Percentiles rank a stretch among this genome's conserved stretches.
Conservation (phyloP, 2,888 invertebrate species). For the Erannis defoliaria region DNA sequence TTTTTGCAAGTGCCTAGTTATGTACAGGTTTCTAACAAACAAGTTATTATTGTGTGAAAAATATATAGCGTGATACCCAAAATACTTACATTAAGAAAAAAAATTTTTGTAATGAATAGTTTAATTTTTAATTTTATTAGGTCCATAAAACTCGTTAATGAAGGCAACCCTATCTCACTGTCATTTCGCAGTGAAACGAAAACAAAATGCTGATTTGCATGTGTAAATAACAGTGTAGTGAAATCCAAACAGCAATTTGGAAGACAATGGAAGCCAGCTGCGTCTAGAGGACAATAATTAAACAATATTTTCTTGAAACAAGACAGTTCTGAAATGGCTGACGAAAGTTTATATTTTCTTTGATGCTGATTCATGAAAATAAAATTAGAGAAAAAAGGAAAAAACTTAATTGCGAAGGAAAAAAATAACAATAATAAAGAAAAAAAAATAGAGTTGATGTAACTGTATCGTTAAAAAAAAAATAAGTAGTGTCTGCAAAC, state of each 20-base stretch:
- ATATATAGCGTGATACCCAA: too few species aligned
- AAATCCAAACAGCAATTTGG: constrained; percentile 83
- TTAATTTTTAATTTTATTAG: too few species aligned
- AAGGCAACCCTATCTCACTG: constrained; percentile 50
- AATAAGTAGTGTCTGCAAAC: too few species aligned
- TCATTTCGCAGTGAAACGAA: constrained; percentile 57
- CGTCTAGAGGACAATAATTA: constrained; percentile 70
- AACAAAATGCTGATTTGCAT: constrained; percentile 85
- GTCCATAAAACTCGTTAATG: background rate
- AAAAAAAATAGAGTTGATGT: background rate
- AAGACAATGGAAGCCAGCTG: constrained; percentile 80
- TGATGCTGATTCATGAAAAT: constrained; percentile 10
- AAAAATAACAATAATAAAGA: background rate
- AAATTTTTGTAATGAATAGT: background rate
- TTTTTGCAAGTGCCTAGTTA: too few species aligned
- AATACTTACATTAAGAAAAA: background rate
- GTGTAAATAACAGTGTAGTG: constrained; percentile 83
- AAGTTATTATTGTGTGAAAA: too few species aligned
- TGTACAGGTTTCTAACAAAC: too few species aligned
- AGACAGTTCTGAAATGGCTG: constrained; percentile 53
- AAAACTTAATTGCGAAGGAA: background rate
- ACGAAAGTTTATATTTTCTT: constrained; percentile 38
- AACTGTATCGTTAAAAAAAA: too few species aligned
- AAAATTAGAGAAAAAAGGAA: background rate
- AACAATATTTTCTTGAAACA: constrained; percentile 76